Base-by-base conservation (phyloP, 2,888 invertebrate species). In the Phoronis australis region DNA sequence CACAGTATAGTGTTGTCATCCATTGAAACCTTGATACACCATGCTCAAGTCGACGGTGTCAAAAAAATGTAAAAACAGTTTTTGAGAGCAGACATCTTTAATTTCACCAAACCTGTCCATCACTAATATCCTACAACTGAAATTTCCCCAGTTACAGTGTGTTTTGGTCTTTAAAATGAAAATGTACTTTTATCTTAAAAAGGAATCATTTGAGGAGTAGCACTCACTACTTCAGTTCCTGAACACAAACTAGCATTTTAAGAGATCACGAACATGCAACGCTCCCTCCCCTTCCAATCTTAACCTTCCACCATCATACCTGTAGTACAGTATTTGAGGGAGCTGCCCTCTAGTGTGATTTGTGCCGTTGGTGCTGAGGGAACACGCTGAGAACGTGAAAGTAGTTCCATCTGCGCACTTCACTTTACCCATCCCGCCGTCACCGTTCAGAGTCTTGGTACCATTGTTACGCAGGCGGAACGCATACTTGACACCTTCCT, bases 291-390 rank as follows among this genome's bases (percentile, higher is more conserved):
- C n/a, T n/a, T n/a, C n/a, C n/a, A n/a, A n/a, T n/a, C n/a, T n/a
- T n/a, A n/a, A n/a, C n/a, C n/a, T n/a, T n/a, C n/a, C n/a, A n/a
- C 9, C 18, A 37, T 60, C 56, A 60, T 76, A 87, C 85, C 87
- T 88, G 79, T 84, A 91, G 71, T 96, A 97, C 18, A 96, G 81
- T 42, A 97, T 83, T 67, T 88, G 87, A 0, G 97, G 96, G 67
- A 97, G 85, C 80, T 97, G 97, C 9, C 97, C 97, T 47, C 96
- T 83, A 0, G 89, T 87, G 55, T 93, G 85, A 5, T 92, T 94
- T 1, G 96, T 96, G n/a, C 96, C 96, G 74, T 96, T 95, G 73
- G 90, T 90, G 75, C 94, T 94, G 40, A 95, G 81, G 12, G 93
- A 89, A 75, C 93, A 94, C 1, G 92, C 87, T 25, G 87, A 86